Conservation (phyloP, 2,888 invertebrate species). For the Melinaea marsaeus region DNA sequence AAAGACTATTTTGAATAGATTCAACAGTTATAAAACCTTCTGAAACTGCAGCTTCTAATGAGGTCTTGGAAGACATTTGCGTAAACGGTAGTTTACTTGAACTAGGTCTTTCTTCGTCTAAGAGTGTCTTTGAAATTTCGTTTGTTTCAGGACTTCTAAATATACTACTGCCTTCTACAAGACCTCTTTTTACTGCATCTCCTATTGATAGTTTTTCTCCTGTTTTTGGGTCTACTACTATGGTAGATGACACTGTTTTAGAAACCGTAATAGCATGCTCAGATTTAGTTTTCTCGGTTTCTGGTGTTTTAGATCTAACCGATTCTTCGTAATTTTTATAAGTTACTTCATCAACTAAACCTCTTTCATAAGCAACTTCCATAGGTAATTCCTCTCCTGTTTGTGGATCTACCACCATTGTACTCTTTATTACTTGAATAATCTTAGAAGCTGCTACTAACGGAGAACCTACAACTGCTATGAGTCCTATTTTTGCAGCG, state of each 20-base stretch:
- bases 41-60: conserved; percentile 78
- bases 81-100: conserved; percentile 44
- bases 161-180: conserved; percentile 35
- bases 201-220: conserved; percentile 85
- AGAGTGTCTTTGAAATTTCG: neutral
- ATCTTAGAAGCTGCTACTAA: conserved; percentile 83
- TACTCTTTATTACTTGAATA: conserved; percentile 80
- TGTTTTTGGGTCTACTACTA: conserved; percentile 80
- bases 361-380: conserved; percentile 80
- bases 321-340: conserved; percentile 71
- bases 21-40: conserved; percentile 76
- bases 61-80: conserved; percentile 66
- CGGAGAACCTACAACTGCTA: conserved; percentile 86
- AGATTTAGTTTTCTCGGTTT: conserved; percentile 33
- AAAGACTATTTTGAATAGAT: conserved; percentile 67
- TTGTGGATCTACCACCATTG: conserved; percentile 86
- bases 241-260: conserved; percentile 9
- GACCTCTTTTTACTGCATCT: conserved; percentile 78
- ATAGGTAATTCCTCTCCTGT: conserved; percentile 87
- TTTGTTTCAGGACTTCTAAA: neutral
- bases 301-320: conserved; percentile 46
- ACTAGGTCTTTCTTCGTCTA: conserved; percentile 29
- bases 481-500: conserved; percentile 87
- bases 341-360: conserved; percentile 78
- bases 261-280: conserved; percentile 5